These are phyloP conservation scores for Tricholauxania praeusta DNA, from an alignment of 2,888 invertebrate species.

Conservation along the genomic window DNA sequence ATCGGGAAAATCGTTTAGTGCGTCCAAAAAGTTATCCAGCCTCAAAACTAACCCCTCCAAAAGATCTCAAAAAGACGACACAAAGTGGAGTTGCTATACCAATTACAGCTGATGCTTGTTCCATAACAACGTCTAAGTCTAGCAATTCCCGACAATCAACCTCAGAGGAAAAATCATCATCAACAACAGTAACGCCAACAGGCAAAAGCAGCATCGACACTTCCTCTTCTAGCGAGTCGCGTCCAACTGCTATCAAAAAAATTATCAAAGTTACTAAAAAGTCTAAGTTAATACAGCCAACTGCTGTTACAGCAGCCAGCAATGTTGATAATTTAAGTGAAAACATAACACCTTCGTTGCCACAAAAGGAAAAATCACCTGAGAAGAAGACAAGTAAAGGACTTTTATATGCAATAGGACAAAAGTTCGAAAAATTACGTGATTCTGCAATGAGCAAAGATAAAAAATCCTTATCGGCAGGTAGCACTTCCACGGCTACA, in stretches of 20 bases:
- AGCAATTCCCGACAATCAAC: conserved; percentile 48
- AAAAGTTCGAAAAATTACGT: conserved; percentile 79
- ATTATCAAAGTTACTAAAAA: conserved; percentile 59
- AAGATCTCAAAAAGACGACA: conserved; percentile 60
- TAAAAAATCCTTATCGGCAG: conserved; percentile 50
- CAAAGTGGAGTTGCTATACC: conserved; percentile 57
- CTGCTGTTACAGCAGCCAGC: conserved; percentile 53
- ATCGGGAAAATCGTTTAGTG: conserved; percentile 63
- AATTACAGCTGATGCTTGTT: conserved; percentile 45
- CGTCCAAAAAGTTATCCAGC: conserved; percentile 74
- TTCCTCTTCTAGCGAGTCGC: conserved; percentile 53
- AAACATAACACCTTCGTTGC: conserved; percentile 37
- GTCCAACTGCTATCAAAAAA: conserved; percentile 53
- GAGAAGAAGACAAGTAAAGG: conserved; percentile 75
- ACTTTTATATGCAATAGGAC: conserved; percentile 81
- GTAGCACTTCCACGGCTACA: conserved; percentile 48
- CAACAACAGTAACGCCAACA: conserved; percentile 57
- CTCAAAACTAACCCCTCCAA: conserved; percentile 64
- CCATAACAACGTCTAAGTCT: conserved; percentile 7
- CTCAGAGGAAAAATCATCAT: conserved; percentile 54
- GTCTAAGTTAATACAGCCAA: conserved; percentile 58
- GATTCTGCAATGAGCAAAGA: conserved; percentile 69
- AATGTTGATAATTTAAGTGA: conserved; percentile 58
- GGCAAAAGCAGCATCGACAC: conserved; percentile 49
- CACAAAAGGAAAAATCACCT: conserved; percentile 64